These are phyloP conservation scores for Etheostoma perlongum DNA, from an alignment of 2,797 vertebrate species.

Conservation along the genomic window DNA sequence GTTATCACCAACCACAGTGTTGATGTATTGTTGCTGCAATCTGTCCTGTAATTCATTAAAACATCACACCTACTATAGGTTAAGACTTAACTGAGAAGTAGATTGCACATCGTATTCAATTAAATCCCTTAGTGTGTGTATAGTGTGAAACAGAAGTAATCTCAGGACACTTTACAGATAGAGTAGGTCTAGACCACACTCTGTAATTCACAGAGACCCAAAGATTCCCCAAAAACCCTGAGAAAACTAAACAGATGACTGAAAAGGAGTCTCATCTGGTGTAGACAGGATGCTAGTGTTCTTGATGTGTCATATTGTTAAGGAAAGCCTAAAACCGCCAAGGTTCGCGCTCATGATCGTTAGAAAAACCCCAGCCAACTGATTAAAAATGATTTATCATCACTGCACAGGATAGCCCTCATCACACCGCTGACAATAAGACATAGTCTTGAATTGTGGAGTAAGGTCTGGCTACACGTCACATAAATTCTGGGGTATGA, in stretches of 20 bases:
- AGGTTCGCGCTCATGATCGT: too few species aligned
- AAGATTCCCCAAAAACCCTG: too few species aligned
- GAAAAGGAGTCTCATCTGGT: background rate
- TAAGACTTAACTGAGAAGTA: background rate
- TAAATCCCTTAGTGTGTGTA: too few species aligned
- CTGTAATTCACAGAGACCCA: too few species aligned
- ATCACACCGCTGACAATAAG: background rate
- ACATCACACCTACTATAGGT: background rate
- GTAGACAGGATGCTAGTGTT: background rate
- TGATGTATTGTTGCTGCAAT: background rate
- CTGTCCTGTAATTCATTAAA: background rate
- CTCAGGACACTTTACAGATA: too few species aligned
- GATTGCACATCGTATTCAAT: background rate
- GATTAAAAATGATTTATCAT: background rate
- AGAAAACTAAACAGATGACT: too few species aligned
- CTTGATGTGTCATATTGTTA: background rate
- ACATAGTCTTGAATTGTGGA: too few species aligned
- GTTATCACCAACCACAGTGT: constrained; percentile 2
- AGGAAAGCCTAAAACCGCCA: background rate
- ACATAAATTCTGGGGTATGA: too few species aligned
- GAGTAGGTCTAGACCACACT: too few species aligned
- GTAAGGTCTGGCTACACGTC: too few species aligned
- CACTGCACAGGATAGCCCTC: background rate
- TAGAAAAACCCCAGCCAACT: background rate
- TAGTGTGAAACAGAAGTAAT: too few species aligned